Base-by-base conservation (phyloP, 2,113 vertebrate species). In the Piprites chloris region DNA sequence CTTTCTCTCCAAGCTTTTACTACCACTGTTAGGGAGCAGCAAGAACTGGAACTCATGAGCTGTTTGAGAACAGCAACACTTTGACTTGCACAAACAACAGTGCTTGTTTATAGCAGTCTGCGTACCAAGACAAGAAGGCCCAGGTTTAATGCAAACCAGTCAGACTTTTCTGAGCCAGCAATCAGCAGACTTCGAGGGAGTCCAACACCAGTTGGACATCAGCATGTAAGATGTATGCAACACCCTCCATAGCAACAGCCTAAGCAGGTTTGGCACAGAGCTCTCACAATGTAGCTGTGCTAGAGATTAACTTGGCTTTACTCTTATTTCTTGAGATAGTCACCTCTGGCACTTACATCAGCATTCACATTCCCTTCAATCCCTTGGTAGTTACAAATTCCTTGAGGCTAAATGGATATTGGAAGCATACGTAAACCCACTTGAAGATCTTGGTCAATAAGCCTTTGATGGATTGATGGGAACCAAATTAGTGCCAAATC, bases 221-320 rank as follows among this genome's bases (percentile, higher is more conserved):
- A 68, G 65, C 28, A 61, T 32, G 13, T 37, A 72, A 93, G 41
- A 47, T 10, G 24, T 44, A 81, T 44, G 68, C 62, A 71, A 71
- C 65, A 65, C 87, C 47, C 24, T 72, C 59, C 55, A n/a, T 20
- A 92, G 47, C 75, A 80, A 30, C 9, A 66, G 42, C 30, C 12
- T 9, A 56, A 84, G 69, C 65, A 75, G 44, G 52, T 71, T 90
- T 85, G 89, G 80, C 84, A 82, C 42, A 52, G 47, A 32, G 24
- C 35, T 78, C 68, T 93, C 42, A 23, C 46, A 88, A 39, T 67
- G 62, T 71, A 71, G 68, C 83, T 94, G 61, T 66, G 41, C 89
- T 90, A 87, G 93, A 84, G 86, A 86, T 95, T 92, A 87, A 68
- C 80, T 85, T 75, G 76, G 83, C 33, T 89, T 95, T 91, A 85